Conservation (phyloP, 2,113 vertebrate species). For the Anseranas semipalmata region DNA sequence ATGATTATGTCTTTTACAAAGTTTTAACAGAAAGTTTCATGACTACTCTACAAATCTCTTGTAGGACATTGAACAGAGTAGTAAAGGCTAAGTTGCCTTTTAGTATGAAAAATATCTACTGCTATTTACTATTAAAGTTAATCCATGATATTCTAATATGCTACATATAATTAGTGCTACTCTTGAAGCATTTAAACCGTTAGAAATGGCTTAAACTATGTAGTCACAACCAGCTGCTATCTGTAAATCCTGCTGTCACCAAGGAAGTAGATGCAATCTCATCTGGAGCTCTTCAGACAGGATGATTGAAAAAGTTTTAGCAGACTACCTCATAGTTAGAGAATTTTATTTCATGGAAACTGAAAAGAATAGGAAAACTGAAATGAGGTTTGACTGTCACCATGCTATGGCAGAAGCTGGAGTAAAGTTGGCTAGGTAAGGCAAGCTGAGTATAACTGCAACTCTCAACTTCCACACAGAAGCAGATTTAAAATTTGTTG, state of each 20-base stretch:
- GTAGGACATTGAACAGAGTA: not conserved
- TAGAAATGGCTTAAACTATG: conserved; percentile 18
- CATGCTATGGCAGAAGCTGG: not conserved
- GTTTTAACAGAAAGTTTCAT: not conserved
- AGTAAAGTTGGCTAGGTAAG: not conserved
- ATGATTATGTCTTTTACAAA: not conserved
- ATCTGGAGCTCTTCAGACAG: not conserved
- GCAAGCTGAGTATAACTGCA: not conserved
- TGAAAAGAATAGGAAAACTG: not conserved
- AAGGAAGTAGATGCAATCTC: not conserved
- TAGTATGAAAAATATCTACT: conserved; percentile 33
- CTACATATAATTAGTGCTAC: conserved; percentile 34
- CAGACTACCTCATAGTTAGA: not conserved
- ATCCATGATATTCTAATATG: conserved; percentile 5
- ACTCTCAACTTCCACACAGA: not conserved
- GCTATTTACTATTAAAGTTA: conserved; percentile 1
- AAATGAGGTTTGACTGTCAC: not conserved
- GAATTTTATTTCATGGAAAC: not conserved
- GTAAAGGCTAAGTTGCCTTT: not conserved
- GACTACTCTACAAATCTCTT: not conserved
- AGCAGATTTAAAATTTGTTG: not conserved
- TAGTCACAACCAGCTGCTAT: conserved; percentile 5
- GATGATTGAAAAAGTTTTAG: not conserved
- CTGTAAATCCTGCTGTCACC: not conserved
- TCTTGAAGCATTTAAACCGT: conserved; percentile 25